These are phyloP conservation scores for Caenorhabditis tropicalis DNA, from an alignment of 1,140 invertebrate species.

Conservation along the genomic window DNA sequence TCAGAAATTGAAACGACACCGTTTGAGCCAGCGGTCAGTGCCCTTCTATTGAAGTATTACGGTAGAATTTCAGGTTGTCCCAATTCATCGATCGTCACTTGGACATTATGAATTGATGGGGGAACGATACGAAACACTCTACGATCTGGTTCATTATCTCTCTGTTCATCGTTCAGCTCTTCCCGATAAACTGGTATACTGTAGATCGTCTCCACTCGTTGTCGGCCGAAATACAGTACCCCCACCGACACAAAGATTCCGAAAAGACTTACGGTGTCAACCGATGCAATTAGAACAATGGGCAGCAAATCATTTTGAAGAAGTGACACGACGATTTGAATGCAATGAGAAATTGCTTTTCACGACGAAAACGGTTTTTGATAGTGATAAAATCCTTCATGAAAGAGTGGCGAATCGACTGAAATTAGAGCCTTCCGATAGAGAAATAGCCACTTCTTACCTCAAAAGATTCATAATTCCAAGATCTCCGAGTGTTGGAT, in stretches of 20 bases:
- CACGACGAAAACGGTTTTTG: background rate
- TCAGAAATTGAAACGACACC: conserved; percentile 16
- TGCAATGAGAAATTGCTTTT: background rate
- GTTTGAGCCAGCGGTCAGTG: conserved; percentile 7
- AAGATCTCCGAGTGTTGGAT: background rate
- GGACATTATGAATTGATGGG: conserved; percentile 22
- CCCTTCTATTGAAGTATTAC: background rate
- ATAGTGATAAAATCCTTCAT: background rate
- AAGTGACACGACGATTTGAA: background rate
- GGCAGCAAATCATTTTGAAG: conserved; percentile 27
- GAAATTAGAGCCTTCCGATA: background rate
- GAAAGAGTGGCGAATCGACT: background rate
- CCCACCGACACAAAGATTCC: background rate
- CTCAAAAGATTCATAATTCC: background rate
- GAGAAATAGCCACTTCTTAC: background rate
- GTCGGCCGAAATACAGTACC: background rate
- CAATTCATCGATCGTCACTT: background rate
- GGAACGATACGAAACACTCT: conserved; percentile 19
- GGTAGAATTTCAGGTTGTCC: background rate
- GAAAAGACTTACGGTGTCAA: background rate
- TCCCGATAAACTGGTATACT: background rate
- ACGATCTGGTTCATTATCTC: conserved; percentile 31
- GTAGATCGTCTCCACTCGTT: background rate
- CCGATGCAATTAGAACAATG: conserved; percentile 42
- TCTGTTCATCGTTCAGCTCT: conserved; percentile 11